Evolutionary conservation across 2,797 vertebrate species (phyloP), one percentile per base, ranked within the genome.

Genomic region (Crypturellus tataupa): DNA sequence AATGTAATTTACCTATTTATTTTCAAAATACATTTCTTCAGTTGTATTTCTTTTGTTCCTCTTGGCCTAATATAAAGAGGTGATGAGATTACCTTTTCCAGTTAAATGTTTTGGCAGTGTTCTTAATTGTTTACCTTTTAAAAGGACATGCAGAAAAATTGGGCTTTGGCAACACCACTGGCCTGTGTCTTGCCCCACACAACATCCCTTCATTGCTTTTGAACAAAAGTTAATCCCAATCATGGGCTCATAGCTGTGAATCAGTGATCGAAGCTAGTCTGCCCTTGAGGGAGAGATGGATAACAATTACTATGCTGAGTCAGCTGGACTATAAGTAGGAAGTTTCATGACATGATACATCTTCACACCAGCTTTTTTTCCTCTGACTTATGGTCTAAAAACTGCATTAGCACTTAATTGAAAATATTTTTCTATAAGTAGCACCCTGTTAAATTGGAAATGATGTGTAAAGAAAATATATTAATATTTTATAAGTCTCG

Each of bases 71-170:
- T 62, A 55, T 83, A 49, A 72, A 58, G 20, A 83, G 15, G 21
- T 80, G 75, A 33, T 13, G 3, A 83, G 46, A 29, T 80, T 29
- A 64, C 16, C 6, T 79, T 77, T 90, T 91, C 53, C 33, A 89
- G 72, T 69, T 3, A 60, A 85, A 42, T 59, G 33, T 46, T 55
- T 92, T 85, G 58, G 53, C 24, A 63, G 71, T 24, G 21, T 68
- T 68, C 65, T 47, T 68, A 33, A 68, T 39, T 49, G 20, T 78
- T 17, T 0, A 0, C n/a, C 20, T 89, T 87, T 92, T 55, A 18
- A 80, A 62, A 46, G 51, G 58, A 53, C 35, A 84, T 70, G 25
- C 33, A 35, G 65, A 31, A 85, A 31, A 68, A 15, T 2, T 56
- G 35, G 17, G 68, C 20, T 70, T 33, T 25, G 58, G 67, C 29